Conservation (phyloP, 2,797 vertebrate genomes). For the Halcyon badia region DNA sequence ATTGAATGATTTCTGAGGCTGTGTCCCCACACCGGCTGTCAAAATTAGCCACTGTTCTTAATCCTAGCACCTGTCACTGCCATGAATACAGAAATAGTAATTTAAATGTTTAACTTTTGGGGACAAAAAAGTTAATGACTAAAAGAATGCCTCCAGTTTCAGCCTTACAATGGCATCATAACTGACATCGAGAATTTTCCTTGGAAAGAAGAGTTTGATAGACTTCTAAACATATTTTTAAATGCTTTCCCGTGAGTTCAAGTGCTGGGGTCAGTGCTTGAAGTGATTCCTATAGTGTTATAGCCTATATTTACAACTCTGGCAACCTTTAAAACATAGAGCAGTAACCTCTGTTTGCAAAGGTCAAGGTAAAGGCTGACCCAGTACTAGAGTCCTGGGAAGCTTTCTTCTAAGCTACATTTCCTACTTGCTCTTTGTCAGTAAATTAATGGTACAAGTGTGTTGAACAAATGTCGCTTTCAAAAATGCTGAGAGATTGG, state of each 20-base stretch:
- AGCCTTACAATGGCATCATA: not conserved
- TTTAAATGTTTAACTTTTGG: slow-evolving; percentile 58
- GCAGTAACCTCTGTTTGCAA: not conserved
- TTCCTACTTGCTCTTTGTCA: not conserved
- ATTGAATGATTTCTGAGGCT: slow-evolving; percentile 31
- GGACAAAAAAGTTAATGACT: slow-evolving; percentile 43
- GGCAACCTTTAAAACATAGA: not conserved
- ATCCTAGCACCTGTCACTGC: not conserved
- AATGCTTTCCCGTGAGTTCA: not conserved
- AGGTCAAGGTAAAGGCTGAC: not conserved
- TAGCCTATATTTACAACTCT: not conserved
- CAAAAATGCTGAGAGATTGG: not conserved
- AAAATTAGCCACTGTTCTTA: slow-evolving; percentile 43
- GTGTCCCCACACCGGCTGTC: not conserved
- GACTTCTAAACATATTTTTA: not conserved
- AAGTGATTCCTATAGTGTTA: not conserved
- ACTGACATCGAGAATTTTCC: not conserved
- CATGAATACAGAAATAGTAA: slow-evolving; percentile 49
- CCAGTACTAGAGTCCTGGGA: not conserved
- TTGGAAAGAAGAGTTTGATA: not conserved
- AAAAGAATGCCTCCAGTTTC: slow-evolving; percentile 4
- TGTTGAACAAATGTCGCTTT: not conserved
- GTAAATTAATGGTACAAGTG: not conserved
- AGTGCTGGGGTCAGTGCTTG: not conserved
- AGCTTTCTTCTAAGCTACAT: not conserved